Evolutionary conservation across 2,888 invertebrate species (phyloP).

Genomic region (Junonia oenone): DNA sequence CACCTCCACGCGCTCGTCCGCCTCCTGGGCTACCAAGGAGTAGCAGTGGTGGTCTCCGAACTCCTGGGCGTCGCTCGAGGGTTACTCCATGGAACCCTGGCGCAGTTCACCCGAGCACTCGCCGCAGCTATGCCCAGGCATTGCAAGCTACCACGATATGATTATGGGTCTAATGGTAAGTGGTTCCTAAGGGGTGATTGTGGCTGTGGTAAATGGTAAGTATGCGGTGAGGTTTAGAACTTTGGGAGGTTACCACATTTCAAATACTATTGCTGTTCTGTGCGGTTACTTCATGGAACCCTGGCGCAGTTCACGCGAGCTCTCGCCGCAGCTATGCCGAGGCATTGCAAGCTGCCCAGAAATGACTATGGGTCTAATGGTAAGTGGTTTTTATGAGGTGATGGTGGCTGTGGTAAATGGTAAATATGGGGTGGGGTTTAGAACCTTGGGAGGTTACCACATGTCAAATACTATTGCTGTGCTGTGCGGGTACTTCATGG

Average conservation of each 20-base stretch:
- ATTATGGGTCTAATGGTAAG: too few relatives aligned
- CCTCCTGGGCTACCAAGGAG: slow-evolving; percentile 98
- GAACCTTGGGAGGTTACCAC: background rate
- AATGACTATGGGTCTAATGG: too few relatives aligned
- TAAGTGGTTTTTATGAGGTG: too few relatives aligned
- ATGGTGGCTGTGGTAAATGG: too few relatives aligned
- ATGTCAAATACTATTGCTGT: background rate
- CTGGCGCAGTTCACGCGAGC: too few relatives aligned
- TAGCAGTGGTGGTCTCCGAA: slow-evolving; percentile 98
- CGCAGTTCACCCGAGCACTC: slow-evolving; percentile 92
- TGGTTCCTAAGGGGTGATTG: background rate
- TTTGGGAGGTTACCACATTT: background rate
- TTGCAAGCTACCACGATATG: too few relatives aligned
- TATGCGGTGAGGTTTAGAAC: background rate
- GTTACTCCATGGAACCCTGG: too few relatives aligned
- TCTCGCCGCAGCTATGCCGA: too few relatives aligned
- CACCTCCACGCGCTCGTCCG: slow-evolving; percentile 97
- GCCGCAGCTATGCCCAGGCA: slow-evolving; percentile 97
- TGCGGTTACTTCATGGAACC: too few relatives aligned
- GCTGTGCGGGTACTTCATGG: too few relatives aligned
- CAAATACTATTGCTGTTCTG: too few relatives aligned
- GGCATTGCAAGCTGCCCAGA: too few relatives aligned
- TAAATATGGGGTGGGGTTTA: background rate
- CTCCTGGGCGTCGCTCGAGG: slow-evolving; percentile 96
- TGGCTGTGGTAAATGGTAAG: background rate